Evolutionary conservation across 2,888 invertebrate genomes (phyloP).

Genomic region (Drosophila prostipennis): DNA sequence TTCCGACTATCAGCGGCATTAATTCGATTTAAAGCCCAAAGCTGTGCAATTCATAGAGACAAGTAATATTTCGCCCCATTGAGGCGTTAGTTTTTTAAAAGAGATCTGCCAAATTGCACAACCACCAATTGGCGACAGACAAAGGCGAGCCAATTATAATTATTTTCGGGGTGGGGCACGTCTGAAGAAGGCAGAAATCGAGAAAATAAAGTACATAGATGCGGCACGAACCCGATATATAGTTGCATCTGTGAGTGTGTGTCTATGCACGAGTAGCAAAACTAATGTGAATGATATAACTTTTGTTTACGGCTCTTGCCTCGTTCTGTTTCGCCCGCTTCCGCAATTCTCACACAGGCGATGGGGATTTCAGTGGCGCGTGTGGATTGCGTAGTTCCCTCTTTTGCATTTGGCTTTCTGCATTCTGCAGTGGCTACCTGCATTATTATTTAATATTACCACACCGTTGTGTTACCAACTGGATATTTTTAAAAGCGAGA

Average conservation of each 20-base stretch:
- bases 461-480: neutral
- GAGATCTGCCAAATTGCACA: slow-evolving; percentile 44
- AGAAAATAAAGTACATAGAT: slow-evolving; percentile 32
- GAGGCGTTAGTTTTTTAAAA: slow-evolving; percentile 9
- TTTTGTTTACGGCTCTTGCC: slow-evolving; percentile 39
- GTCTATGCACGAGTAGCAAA: slow-evolving; percentile 4
- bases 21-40: slow-evolving; percentile 36
- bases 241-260: slow-evolving; percentile 1
- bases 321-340: slow-evolving; percentile 28
- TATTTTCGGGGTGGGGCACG: slow-evolving; percentile 26
- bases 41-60: slow-evolving; percentile 24
- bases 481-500: neutral
- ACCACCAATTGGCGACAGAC: slow-evolving; percentile 20
- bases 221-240: slow-evolving; percentile 41
- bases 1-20: slow-evolving; percentile 39
- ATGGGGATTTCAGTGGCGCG: slow-evolving; percentile 18
- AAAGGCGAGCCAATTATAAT: slow-evolving; percentile 26
- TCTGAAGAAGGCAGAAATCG: slow-evolving; percentile 26
- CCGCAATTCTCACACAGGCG: slow-evolving; percentile 29
- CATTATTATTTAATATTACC: slow-evolving; percentile 22
- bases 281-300: slow-evolving; percentile 41
- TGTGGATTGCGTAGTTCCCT: slow-evolving; percentile 27
- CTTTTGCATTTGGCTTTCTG: slow-evolving; percentile 9
- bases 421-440: slow-evolving; percentile 2
- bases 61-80: slow-evolving; percentile 15